Evolutionary conservation across 2,113 vertebrate genomes (phyloP), one percentile per base, ranked within the genome.

Genomic region (Sinocyclocheilus anophthalmus): DNA sequence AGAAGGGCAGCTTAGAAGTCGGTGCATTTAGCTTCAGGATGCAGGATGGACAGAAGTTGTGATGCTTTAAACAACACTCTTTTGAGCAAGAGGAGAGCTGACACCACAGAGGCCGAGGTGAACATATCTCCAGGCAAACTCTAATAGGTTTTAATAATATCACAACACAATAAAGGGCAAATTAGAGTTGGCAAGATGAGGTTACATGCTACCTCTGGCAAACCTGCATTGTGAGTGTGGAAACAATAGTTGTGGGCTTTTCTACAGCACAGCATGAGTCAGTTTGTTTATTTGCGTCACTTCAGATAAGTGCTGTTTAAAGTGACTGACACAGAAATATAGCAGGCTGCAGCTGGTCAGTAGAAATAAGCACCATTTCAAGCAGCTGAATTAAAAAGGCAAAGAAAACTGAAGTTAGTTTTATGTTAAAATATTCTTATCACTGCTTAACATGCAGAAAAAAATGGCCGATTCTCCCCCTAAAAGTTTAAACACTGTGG

Each of bases 1-100:
- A 91, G 93, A 94, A 94, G 93, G 93, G 92, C 93, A 92, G 93
- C 94, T 95, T 94, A 93, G 93, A 94, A 92, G 92, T 92, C 86
- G 30, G 11, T 70, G 77, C 37, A 55, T 83, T 83, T 75, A 73
- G 86, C 78, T 87, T 83, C 61, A 73, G 57, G 84, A 86, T 63
- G 75, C 87, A 14, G 77, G 33, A 59, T 61, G 77, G 77, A 79
- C 55, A 79, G 18, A 79, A 61, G 18, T 77, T 77, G 48, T 53
- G 26, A 55, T 22, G 45, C 50, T 20, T 77, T 77, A 55, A 77
- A 77, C 4, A 16, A 33, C 45, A 26, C 73, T 50, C 73, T 76
- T 24, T 16, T 50, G 45, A 76, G 45, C 11, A 16, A 76, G 73
- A 50, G 45, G 24, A 77, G 50, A 57, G 77, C 55, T 61, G 77